Base-by-base conservation (phyloP, 2,797 vertebrate genomes). In the Sebastolobus alascanus region DNA sequence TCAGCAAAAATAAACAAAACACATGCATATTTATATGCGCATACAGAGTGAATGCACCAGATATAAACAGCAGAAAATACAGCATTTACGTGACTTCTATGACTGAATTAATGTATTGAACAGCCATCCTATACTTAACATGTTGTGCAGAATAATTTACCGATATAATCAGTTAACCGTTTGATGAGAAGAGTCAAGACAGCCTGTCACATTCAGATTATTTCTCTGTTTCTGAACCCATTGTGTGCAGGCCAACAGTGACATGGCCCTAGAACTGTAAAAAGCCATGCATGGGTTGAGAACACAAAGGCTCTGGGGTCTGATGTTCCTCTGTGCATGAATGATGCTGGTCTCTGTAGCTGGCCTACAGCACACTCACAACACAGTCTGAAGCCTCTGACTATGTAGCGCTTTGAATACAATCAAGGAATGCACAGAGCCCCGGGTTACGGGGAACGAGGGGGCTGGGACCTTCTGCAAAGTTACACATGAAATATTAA, bases 261-360 rank as follows among this genome's bases (percentile, higher is more conserved):
- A 81, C 79, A 56, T 11, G 58, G 68, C 68, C 33, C 52, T 27
- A 56, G 60, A 79, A 70, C 64, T 71, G 55, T 37, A 70, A 79
- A 40, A 81, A 58, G 56, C 83, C 89, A 66, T 46, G 40, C 46
- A 13, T 50, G 68, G 73, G 77, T 74, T 52, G 78, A 85, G 70
- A 88, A 84, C 84, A 67, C 71, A 60, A 69, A 79, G 73, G 70
- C 74, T 79, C 2, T 16, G 71, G 80, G 75, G 35, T 82, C 72
- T 52, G 35, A 86, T 87, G 80, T 71, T 79, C 78, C 71, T 46
- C 80, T 81, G 76, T 83, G 90, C 86, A 90, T 89, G 85, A 92
- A 85, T 79, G 75, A 87, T 73, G 64, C 16, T 25, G 33, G 72
- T 82, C 61, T 85, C 78, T 81, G 37, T 64, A 54, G 46, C 73